A percentile compares a stretch with the other conserved stretches of the same genome.
Conservation (phyloP, 2,888 invertebrate genomes). For the Lymantria monacha region DNA sequence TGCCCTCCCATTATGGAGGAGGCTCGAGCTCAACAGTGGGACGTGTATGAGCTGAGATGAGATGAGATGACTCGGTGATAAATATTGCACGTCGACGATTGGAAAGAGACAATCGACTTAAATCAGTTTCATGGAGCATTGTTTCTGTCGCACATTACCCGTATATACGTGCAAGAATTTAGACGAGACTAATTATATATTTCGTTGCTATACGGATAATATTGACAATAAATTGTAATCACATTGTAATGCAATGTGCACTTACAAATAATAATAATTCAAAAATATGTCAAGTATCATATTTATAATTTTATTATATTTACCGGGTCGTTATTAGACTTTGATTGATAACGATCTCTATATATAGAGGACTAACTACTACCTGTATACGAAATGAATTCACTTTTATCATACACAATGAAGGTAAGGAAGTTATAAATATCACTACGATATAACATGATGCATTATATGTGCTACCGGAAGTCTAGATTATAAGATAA, state of each 20-base stretch:
- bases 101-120: too few relatives aligned
- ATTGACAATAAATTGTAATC: too few relatives aligned
- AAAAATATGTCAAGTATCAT: too few relatives aligned
- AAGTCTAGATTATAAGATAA: neutral
- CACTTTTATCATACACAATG: neutral
- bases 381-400: neutral
- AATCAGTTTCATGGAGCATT: too few relatives aligned
- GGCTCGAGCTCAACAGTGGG: neutral
- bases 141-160: too few relatives aligned
- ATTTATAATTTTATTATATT: neutral
- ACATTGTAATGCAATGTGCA: too few relatives aligned
- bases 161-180: too few relatives aligned
- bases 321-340: neutral
- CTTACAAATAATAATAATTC: too few relatives aligned
- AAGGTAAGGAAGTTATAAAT: neutral
- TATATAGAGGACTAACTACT: neutral
- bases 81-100: too few relatives aligned
- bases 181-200: too few relatives aligned
- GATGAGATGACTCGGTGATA: too few relatives aligned
- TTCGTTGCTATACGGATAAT: too few relatives aligned
- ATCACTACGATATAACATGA: neutral
- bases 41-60: neutral
- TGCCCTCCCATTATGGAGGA: neutral
- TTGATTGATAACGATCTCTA: neutral
- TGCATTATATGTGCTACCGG: neutral